Conservation (phyloP, 2,888 invertebrate genomes). For the Cactoblastis cactorum region DNA sequence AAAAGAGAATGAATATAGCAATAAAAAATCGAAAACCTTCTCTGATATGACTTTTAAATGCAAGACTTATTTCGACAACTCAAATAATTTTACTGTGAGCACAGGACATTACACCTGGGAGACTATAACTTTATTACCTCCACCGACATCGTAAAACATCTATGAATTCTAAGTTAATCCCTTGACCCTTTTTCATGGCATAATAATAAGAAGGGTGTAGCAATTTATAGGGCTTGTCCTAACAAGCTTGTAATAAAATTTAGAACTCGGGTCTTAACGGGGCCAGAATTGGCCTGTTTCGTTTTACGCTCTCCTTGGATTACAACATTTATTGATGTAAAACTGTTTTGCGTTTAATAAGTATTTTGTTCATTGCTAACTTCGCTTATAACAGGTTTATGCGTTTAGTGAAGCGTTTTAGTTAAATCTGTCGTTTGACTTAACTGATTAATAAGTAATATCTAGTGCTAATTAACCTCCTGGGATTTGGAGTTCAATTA, state of each 20-base stretch:
- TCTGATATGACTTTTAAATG: too few relatives aligned
- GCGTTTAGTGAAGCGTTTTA: background rate
- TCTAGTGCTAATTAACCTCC: too few relatives aligned
- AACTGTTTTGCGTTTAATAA: background rate
- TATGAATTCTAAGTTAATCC: slow-evolving; percentile 26
- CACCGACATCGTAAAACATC: slow-evolving; percentile 26
- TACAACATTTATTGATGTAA: background rate
- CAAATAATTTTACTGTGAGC: background rate
- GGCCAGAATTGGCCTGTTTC: slow-evolving; percentile 9
- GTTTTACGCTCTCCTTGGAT: slow-evolving; percentile 7
- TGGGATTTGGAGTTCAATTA: too few relatives aligned
- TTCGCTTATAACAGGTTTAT: background rate
- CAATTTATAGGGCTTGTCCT: slow-evolving; percentile 15
- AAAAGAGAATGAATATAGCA: too few relatives aligned
- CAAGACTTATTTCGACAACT: background rate
- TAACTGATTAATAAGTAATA: background rate
- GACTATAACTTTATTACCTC: slow-evolving; percentile 24
- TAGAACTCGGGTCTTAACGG: slow-evolving; percentile 10
- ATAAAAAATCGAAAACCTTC: too few relatives aligned
- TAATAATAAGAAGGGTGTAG: slow-evolving; percentile 18
- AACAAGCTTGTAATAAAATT: slow-evolving; percentile 20
- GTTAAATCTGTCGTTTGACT: too few relatives aligned
- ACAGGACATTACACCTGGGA: slow-evolving; percentile 17
- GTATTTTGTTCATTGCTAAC: background rate
- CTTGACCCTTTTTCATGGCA: slow-evolving; percentile 22